Conservation (phyloP, 2,888 invertebrate species). For the Lathronympha strigana region DNA sequence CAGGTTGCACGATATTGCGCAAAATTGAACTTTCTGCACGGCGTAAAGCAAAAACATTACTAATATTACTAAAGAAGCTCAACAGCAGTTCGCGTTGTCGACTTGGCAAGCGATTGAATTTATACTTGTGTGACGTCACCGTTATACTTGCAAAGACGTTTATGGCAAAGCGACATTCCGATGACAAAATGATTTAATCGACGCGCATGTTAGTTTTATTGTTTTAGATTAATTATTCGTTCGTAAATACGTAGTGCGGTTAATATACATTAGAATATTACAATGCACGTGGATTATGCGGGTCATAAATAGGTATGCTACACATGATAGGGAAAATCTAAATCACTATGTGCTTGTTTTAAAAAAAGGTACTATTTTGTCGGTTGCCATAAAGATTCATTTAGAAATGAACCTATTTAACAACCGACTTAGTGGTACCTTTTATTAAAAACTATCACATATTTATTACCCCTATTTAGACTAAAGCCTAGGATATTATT, state of each 20-base stretch:
- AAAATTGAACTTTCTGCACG: too few relatives aligned
- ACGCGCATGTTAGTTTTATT: constrained; percentile 4
- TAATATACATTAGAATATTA: not conserved
- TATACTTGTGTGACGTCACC: constrained; percentile 31
- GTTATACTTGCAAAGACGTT: constrained; percentile 10
- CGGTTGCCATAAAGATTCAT: too few relatives aligned
- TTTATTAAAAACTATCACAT: too few relatives aligned
- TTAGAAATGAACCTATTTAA: too few relatives aligned
- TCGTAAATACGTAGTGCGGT: not conserved
- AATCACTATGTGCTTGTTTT: too few relatives aligned
- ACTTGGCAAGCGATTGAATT: not conserved
- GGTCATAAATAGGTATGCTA: not conserved
- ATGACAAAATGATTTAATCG: constrained; percentile 27
- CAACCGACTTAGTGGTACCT: too few relatives aligned
- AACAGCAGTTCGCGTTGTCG: too few relatives aligned
- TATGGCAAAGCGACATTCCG: constrained; percentile 36
- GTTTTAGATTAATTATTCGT: constrained; percentile 1
- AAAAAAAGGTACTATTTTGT: not conserved
- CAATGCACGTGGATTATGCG: not conserved
- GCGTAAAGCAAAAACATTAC: too few relatives aligned
- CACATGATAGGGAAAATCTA: not conserved
- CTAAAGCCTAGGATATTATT: too few relatives aligned
- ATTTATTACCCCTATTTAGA: too few relatives aligned
- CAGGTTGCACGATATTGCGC: too few relatives aligned
- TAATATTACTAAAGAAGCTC: too few relatives aligned